phyloP scores from a whole-genome alignment of 2,797 vertebrate species.

The Ambastaia sidthimunki region DNA sequence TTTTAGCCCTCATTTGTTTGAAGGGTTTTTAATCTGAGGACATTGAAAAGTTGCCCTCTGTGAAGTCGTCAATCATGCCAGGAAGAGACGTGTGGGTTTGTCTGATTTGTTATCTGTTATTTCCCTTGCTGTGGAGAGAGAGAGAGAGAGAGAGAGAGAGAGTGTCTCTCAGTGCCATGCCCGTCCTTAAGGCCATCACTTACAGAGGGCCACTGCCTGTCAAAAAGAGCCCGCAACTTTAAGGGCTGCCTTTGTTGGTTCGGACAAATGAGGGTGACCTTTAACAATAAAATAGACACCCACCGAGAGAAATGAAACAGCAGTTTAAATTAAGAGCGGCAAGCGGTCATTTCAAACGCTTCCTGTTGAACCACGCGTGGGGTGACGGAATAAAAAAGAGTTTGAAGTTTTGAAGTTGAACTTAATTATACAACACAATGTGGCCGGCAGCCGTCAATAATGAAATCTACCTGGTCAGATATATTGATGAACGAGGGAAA shows the following conservation, averaged over 20 bases:
- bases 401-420: conserved; percentile 91
- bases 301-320: conserved; percentile 96
- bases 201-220: conserved; percentile 90
- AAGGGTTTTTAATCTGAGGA: conserved; percentile 98
- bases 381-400: conserved; percentile 66
- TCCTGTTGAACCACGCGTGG: conserved; percentile 58
- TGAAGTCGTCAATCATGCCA: conserved; percentile 96
- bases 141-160: conserved; percentile 84
- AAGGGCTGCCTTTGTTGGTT: conserved; percentile 95
- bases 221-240: conserved; percentile 92
- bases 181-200: conserved; percentile 90
- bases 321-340: conserved; percentile 98
- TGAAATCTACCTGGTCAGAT: conserved; percentile 94
- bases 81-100: conserved; percentile 82
- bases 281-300: conserved; percentile 99
- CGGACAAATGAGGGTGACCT: conserved; percentile 99
- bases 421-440: conserved; percentile 96
- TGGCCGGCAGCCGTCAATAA: conserved; percentile 91
- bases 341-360: conserved; percentile 91
- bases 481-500: conserved; percentile 89
- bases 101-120: conserved; percentile 91
- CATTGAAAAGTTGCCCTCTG: conserved; percentile 96
- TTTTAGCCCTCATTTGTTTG: conserved; percentile 99
- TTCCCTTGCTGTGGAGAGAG: conserved; percentile 82
- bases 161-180: conserved; percentile 86